These are phyloP conservation scores for Scrobipalpa costella DNA, from an alignment of 2,888 invertebrate species.

Conservation along the genomic window DNA sequence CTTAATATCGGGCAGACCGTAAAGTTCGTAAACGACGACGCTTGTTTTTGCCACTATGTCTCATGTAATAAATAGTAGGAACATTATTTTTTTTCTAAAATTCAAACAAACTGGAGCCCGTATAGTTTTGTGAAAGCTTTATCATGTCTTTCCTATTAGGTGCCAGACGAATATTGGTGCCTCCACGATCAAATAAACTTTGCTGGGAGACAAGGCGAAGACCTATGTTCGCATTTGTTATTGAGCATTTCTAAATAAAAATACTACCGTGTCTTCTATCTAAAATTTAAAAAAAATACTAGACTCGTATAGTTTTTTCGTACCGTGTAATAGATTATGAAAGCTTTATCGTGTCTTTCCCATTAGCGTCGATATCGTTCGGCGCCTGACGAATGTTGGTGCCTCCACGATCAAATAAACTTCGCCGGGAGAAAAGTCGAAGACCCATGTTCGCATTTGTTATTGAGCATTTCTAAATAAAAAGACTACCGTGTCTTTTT, in stretches of 20 bases:
- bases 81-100: no score
- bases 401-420: neutral
- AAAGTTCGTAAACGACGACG: no score
- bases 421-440: neutral
- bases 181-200: neutral
- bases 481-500: no score
- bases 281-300: neutral
- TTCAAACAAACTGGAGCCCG: no score
- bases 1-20: no score
- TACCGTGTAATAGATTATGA: neutral
- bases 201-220: neutral
- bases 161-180: neutral
- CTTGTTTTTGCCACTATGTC: no score
- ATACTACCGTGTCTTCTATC: no score
- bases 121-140: neutral
- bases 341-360: constrained; percentile 6
- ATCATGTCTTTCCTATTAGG: neutral
- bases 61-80: no score
- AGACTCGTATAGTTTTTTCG: neutral
- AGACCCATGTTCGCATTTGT: neutral
- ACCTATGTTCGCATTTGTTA: neutral
- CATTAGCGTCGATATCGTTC: neutral
- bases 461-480: no score
- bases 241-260: no score
- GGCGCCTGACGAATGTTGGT: constrained; percentile 6